Evolutionary conservation across 2,797 vertebrate genomes (phyloP), one percentile per base, ranked within the genome.

Genomic region (Pseudomugil tenellus): DNA sequence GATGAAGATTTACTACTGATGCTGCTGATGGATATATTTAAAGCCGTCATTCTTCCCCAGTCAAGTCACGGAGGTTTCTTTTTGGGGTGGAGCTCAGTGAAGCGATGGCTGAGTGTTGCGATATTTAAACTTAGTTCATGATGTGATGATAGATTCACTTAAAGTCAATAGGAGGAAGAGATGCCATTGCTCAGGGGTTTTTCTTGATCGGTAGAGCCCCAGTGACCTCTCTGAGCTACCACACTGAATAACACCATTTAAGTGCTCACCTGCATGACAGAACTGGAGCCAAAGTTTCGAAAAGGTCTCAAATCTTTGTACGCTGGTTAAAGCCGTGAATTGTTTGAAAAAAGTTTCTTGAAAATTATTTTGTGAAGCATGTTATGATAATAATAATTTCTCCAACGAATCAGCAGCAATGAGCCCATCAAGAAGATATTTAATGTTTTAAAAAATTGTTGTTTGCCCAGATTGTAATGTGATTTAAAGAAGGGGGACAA

Each of bases 1-100:
- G 74, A 83, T 79, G 78, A 76, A 87, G 84, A 88, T 86, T 90
- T 90, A 86, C 70, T 67, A 34, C 80, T 65, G 84, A 86, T 69
- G 69, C 80, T 83, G 80, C 60, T 89, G 91, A 90, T 63, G 67
- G 89, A 91, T 87, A 79, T 80, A 86, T 90, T 79, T 88, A 70
- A 84, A 84, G 69, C 63, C 76, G 79, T 82, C 81, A 62, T 64
- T 86, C 76, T 85, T 73, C 64, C 59, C 55, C 57, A 70, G 84
- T 72, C 74, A 80, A 76, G 70, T 74, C 77, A 66, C 56, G 81
- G 62, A 78, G 72, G 71, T 70, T 62, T 87, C 69, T 63, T 89
- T 85, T 88, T 21, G 56, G 79, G 83, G 67, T 68, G 56, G 58
- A 56, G 76, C 16, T 62, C 76, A 72, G 69, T 52, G 79, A 74